Conservation (phyloP, 2,113 vertebrate genomes). For the Ovis aries region ARS-UI_Ramb_v3.0 NC_056059.1:7298501-7299000, state of each 20-base stretch:
- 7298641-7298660: slow-evolving; percentile 50
- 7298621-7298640: neutral
- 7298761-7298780: slow-evolving; percentile 47
- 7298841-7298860: slow-evolving; percentile 50
- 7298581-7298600: slow-evolving; percentile 34
- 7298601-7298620: slow-evolving; percentile 32
- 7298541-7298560: neutral
- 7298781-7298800: slow-evolving; percentile 31
- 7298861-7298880: slow-evolving; percentile 22
- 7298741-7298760: slow-evolving; percentile 57
- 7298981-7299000: neutral
- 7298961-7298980: neutral
- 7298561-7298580: slow-evolving; percentile 31
- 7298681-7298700: slow-evolving; percentile 44
- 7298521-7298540: slow-evolving; percentile 32
- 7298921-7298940: neutral
- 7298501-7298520: neutral
- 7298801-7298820: slow-evolving; percentile 34
- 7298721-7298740: slow-evolving; percentile 49
- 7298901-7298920: neutral
- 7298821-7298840: slow-evolving; percentile 45
- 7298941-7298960: neutral
- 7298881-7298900: neutral
- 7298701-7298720: neutral
- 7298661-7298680: slow-evolving; percentile 21